Conservation (phyloP, 2,888 invertebrate genomes). For the Conistra vaccinii region DNA sequence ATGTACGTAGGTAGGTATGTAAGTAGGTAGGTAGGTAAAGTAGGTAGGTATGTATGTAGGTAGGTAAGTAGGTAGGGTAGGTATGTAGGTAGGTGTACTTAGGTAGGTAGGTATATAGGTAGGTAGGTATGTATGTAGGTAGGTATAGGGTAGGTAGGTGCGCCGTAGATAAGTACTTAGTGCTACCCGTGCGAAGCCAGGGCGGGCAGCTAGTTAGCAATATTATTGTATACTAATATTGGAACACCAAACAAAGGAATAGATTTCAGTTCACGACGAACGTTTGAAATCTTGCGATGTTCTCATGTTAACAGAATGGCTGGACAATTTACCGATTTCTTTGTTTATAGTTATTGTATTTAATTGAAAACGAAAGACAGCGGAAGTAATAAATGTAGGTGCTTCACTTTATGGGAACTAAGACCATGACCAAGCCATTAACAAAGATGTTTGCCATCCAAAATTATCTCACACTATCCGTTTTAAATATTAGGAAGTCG, state of each 20-base stretch:
- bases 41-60: too few relatives aligned
- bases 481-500: constrained; percentile 62
- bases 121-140: too few relatives aligned
- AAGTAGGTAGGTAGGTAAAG: too few relatives aligned
- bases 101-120: too few relatives aligned
- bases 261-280: not conserved
- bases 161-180: too few relatives aligned
- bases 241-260: constrained; percentile 35
- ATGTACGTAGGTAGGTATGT: too few relatives aligned
- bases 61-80: too few relatives aligned
- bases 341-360: constrained; percentile 3
- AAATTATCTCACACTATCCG: constrained; percentile 55
- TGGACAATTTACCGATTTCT: not conserved
- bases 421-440: not conserved
- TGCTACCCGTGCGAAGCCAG: too few relatives aligned
- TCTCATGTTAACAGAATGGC: not conserved
- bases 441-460: constrained; percentile 34
- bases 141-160: too few relatives aligned
- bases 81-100: too few relatives aligned
- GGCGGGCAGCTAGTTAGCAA: too few relatives aligned
- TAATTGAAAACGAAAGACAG: constrained; percentile 16
- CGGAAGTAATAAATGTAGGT: not conserved
- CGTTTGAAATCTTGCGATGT: not conserved
- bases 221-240: constrained; percentile 18
- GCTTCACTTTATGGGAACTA: constrained; percentile 26